phyloP scores from a whole-genome alignment of 2,113 vertebrate genomes.

The Cheilinus undulatus region DNA sequence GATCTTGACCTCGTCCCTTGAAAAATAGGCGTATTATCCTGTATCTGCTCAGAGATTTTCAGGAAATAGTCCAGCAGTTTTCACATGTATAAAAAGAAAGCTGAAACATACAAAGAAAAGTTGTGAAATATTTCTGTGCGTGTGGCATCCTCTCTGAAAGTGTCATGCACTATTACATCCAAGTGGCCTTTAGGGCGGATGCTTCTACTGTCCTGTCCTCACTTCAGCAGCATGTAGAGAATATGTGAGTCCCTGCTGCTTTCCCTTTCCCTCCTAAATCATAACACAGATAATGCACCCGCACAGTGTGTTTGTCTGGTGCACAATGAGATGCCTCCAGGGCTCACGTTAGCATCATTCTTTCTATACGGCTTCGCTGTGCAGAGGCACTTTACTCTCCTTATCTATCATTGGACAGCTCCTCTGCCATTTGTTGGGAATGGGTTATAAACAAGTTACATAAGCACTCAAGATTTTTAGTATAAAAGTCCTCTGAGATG shows the following conservation, averaged over 20 bases:
- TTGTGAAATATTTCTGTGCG: neutral
- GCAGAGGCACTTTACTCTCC: conserved; percentile 30
- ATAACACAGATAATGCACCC: conserved; percentile 60
- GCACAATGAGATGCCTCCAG: conserved; percentile 63
- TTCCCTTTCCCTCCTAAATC: conserved; percentile 49
- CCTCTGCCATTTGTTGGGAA: conserved; percentile 45
- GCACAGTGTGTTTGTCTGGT: conserved; percentile 51
- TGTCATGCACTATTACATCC: conserved; percentile 44
- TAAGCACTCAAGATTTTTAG: conserved; percentile 15
- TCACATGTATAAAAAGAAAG: neutral
- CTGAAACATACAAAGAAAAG: conserved; percentile 14
- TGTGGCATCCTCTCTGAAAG: conserved; percentile 24
- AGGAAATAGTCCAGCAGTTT: neutral
- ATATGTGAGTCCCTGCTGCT: conserved; percentile 42
- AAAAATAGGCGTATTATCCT: conserved; percentile 15
- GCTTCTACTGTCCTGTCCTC: conserved; percentile 23
- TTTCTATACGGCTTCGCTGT: conserved; percentile 36
- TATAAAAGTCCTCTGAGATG: neutral
- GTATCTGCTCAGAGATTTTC: neutral
- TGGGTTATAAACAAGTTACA: conserved; percentile 49
- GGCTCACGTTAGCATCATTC: conserved; percentile 59
- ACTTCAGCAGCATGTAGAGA: conserved; percentile 38
- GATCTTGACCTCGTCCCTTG: conserved; percentile 6
- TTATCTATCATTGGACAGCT: conserved; percentile 30
- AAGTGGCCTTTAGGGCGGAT: conserved; percentile 55